Conservation (phyloP, 2,888 invertebrate species). For the Apocheima hispidaria region DNA sequence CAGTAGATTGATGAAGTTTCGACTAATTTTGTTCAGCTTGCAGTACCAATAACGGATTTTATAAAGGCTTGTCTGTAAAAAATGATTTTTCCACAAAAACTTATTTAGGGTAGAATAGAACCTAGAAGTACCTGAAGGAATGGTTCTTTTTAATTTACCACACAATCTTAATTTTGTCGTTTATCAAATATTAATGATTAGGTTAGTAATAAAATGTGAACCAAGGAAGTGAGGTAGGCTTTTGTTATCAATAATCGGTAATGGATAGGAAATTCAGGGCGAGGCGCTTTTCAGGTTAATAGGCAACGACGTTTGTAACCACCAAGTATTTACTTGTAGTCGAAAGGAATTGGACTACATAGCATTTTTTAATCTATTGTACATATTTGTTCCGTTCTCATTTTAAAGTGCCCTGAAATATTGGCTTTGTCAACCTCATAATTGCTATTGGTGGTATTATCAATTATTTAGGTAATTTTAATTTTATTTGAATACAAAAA, state of each 20-base stretch:
- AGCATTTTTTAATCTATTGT: constrained; percentile 19
- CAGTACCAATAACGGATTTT: too few species aligned
- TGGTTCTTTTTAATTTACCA: neutral
- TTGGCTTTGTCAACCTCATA: constrained; percentile 8
- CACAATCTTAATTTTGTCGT: neutral
- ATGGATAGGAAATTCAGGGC: constrained; percentile 46
- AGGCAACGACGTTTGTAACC: constrained; percentile 29
- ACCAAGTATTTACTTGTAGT: constrained; percentile 31
- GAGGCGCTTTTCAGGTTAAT: constrained; percentile 47
- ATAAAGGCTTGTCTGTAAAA: too few species aligned
- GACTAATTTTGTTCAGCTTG: too few species aligned
- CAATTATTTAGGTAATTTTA: too few species aligned
- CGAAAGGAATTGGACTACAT: constrained; percentile 26
- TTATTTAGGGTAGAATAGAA: too few species aligned
- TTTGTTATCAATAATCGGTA: constrained; percentile 46
- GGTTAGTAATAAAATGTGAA: constrained; percentile 11
- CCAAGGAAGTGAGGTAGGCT: constrained; percentile 28
- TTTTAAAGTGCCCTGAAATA: constrained; percentile 39
- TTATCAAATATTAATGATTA: neutral
- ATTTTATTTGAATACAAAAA: neutral
- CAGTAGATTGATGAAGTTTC: too few species aligned
- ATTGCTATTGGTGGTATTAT: too few species aligned
- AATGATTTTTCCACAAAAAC: too few species aligned
- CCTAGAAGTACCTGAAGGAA: too few species aligned
- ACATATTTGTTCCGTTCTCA: constrained; percentile 51